phyloP scores from a whole-genome alignment of 2,888 invertebrate genomes.

The Leptinotarsa rubiginosa region DNA sequence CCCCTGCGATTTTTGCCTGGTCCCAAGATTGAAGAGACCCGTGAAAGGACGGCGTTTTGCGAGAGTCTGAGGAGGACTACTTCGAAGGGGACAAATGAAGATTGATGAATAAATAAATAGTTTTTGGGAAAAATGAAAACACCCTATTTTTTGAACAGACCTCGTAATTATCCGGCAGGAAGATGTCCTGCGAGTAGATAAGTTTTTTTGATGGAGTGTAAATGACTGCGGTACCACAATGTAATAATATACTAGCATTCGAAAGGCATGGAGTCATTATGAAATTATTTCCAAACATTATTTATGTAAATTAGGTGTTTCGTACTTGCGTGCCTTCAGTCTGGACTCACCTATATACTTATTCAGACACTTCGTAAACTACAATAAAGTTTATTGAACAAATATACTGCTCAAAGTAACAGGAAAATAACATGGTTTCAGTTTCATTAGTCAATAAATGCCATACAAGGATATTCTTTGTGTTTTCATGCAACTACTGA shows the following conservation, averaged over 20 bases:
- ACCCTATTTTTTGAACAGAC: neutral
- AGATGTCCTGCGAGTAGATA: neutral
- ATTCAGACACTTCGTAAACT: conserved; percentile 20
- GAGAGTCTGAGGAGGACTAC: too few relatives aligned
- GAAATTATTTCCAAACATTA: conserved; percentile 35
- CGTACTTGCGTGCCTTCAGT: conserved; percentile 20
- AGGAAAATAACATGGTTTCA: conserved; percentile 10
- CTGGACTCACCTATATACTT: conserved; percentile 18
- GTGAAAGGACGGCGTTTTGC: too few relatives aligned
- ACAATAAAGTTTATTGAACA: conserved; percentile 17
- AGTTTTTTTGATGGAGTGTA: conserved; percentile 9
- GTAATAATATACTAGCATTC: conserved; percentile 20
- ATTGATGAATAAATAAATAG: too few relatives aligned
- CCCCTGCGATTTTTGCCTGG: too few relatives aligned
- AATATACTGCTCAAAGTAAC: conserved; percentile 10
- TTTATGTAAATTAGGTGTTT: conserved; percentile 37
- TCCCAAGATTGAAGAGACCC: too few relatives aligned
- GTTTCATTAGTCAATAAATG: conserved; percentile 5
- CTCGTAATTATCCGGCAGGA: neutral
- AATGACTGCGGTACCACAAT: conserved; percentile 14
- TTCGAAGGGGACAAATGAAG: too few relatives aligned
- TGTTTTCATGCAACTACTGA: neutral
- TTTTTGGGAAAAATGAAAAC: too few relatives aligned
- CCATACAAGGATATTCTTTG: neutral
- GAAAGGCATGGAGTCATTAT: conserved; percentile 33